Conservation (phyloP, 1,140 invertebrate species). For the Chionoecetes opilio region DNA sequence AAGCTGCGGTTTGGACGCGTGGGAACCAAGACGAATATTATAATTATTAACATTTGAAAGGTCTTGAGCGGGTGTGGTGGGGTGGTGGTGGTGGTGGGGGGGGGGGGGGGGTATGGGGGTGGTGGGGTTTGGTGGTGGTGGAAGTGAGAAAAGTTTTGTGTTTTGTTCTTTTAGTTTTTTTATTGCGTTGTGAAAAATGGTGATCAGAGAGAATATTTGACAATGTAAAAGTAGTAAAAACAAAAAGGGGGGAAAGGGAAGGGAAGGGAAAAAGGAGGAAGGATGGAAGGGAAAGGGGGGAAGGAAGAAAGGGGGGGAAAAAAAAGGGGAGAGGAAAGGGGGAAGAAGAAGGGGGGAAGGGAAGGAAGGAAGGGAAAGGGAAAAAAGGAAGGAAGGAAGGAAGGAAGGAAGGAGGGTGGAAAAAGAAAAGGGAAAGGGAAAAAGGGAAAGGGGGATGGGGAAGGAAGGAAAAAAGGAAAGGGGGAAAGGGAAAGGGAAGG, state of each 20-base stretch:
- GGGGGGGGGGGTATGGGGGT: too few relatives aligned
- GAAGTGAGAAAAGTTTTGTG: too few relatives aligned
- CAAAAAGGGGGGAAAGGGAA: neutral
- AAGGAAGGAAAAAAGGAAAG: neutral
- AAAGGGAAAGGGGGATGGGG: neutral
- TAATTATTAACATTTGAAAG: too few relatives aligned
- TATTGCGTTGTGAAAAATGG: too few relatives aligned
- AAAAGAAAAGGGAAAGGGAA: neutral
- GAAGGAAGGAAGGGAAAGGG: neutral
- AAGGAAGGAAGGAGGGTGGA: neutral
- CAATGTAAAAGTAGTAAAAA: neutral
- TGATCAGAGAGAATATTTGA: too few relatives aligned
- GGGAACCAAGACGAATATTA: too few relatives aligned
- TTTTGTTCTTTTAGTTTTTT: too few relatives aligned
- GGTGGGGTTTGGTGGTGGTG: too few relatives aligned
- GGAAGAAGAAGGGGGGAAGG: neutral
- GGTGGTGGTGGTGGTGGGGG: too few relatives aligned
- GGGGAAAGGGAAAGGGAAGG: neutral
- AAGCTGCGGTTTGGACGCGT: too few relatives aligned
- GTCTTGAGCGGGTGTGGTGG: too few relatives aligned
- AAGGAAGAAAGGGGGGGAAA: neutral
- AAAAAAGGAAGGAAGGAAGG: neutral
- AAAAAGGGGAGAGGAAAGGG: neutral
- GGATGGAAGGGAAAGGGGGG: neutral
- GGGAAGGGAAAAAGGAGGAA: neutral